phyloP scores from a whole-genome alignment of 1,140 invertebrate species.

The Drosophila watanabei region DNA sequence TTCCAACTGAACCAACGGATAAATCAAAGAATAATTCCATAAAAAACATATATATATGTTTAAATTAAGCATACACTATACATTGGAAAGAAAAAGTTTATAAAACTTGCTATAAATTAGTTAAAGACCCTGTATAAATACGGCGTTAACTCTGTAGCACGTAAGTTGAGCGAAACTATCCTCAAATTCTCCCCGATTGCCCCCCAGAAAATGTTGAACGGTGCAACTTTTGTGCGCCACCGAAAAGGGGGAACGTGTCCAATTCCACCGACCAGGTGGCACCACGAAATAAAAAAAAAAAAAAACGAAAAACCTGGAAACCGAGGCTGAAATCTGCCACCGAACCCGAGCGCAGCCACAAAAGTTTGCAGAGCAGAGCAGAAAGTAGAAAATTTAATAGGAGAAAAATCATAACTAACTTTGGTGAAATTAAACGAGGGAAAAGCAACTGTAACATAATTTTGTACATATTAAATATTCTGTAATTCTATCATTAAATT shows the following conservation, averaged over 20 bases:
- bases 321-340: slow-evolving; percentile 11
- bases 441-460: slow-evolving; percentile 72
- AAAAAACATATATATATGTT: slow-evolving; percentile 13
- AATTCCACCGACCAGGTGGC: slow-evolving; percentile 56
- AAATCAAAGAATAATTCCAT: slow-evolving; percentile 26
- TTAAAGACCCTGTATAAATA: slow-evolving; percentile 73
- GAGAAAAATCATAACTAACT: slow-evolving; percentile 56
- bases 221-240: slow-evolving; percentile 39
- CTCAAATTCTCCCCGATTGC: slow-evolving; percentile 10
- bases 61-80: slow-evolving; percentile 50
- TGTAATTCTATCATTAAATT: slow-evolving; percentile 70
- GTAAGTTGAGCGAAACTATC: slow-evolving; percentile 55
- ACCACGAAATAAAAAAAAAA: slow-evolving; percentile 21
- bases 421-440: slow-evolving; percentile 68
- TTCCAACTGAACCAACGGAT: slow-evolving; percentile 46
- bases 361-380: slow-evolving; percentile 39
- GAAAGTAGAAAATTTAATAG: slow-evolving; percentile 41
- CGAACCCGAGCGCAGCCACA: slow-evolving; percentile 24
- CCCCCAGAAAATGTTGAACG: slow-evolving; percentile 33
- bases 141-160: slow-evolving; percentile 67
- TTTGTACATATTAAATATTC: slow-evolving; percentile 74
- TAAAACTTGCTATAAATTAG: slow-evolving; percentile 69
- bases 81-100: slow-evolving; percentile 65
- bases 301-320: slow-evolving; percentile 7
- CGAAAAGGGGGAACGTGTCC: slow-evolving; percentile 56